phyloP scores from a whole-genome alignment of 2,797 vertebrate genomes.

The Rhyacichthys aspro region DNA sequence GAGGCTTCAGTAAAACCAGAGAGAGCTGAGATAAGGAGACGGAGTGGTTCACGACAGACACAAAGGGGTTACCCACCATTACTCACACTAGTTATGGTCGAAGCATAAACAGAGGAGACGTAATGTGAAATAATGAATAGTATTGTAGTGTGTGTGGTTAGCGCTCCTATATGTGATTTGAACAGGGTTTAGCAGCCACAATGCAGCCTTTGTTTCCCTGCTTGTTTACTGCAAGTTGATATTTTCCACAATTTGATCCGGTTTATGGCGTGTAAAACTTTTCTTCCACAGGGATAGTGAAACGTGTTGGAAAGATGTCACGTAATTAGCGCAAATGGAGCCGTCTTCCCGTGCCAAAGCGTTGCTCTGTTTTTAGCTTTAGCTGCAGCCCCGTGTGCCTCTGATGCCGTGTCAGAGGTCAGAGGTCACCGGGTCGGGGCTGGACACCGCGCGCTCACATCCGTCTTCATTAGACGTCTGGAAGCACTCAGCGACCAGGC shows the following conservation, averaged over 20 bases:
- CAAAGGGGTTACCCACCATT: slow-evolving; percentile 52
- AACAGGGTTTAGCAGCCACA: slow-evolving; percentile 38
- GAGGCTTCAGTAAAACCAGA: slow-evolving; percentile 53
- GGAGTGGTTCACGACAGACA: slow-evolving; percentile 54
- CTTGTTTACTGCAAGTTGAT: slow-evolving; percentile 68
- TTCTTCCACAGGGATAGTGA: slow-evolving; percentile 48
- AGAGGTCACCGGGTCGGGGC: slow-evolving; percentile 65
- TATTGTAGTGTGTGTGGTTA: slow-evolving; percentile 49
- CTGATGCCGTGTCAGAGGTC: slow-evolving; percentile 65
- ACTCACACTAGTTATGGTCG: slow-evolving; percentile 55
- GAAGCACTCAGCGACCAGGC: slow-evolving; percentile 74
- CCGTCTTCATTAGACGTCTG: slow-evolving; percentile 78
- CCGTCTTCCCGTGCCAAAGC: slow-evolving; percentile 22
- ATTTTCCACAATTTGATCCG: slow-evolving; percentile 60
- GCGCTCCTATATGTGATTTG: slow-evolving; percentile 40
- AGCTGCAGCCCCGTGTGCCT: slow-evolving; percentile 26
- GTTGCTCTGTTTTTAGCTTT: neutral
- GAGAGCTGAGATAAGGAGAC: slow-evolving; percentile 55
- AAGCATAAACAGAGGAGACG: slow-evolving; percentile 44
- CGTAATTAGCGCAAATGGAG: slow-evolving; percentile 39
- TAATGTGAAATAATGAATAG: slow-evolving; percentile 57
- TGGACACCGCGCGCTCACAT: slow-evolving; percentile 68
- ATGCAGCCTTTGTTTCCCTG: slow-evolving; percentile 60
- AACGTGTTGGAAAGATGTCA: slow-evolving; percentile 38
- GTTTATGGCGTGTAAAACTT: slow-evolving; percentile 57